A percentile compares a stretch with the other conserved stretches of the same genome.
Evolutionary conservation across 2,888 invertebrate genomes (phyloP).

Genomic region (Melanostoma scalare): DNA sequence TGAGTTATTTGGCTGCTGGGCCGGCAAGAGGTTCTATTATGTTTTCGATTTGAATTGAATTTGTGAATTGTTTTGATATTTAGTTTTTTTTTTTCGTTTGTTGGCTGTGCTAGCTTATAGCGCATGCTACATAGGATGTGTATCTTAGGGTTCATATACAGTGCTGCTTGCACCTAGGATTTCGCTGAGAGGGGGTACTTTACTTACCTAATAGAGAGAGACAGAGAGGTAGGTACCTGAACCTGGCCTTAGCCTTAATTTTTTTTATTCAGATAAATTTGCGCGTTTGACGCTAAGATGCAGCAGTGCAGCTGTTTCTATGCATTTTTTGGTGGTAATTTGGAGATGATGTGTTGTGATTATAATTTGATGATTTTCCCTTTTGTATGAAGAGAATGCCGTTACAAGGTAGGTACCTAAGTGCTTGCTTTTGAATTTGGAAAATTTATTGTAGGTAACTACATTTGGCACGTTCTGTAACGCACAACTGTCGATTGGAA

Average conservation of each 20-base stretch:
- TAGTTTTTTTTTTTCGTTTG: constrained; percentile 20
- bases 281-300: constrained; percentile 61
- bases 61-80: constrained; percentile 67
- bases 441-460: constrained; percentile 39
- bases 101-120: constrained; percentile 55
- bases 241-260: constrained; percentile 5
- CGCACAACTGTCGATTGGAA: constrained; percentile 46
- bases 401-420: constrained; percentile 17
- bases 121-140: constrained; percentile 52
- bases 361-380: constrained; percentile 11
- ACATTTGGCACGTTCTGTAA: constrained; percentile 67
- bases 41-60: constrained; percentile 69
- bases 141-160: constrained; percentile 47
- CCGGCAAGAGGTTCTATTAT: constrained; percentile 57
- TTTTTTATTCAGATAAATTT: constrained; percentile 34
- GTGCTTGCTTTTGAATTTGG: constrained; percentile 29
- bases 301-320: constrained; percentile 53
- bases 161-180: constrained; percentile 61
- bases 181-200: constrained; percentile 36
- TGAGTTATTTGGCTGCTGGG: constrained; percentile 14
- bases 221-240: constrained; percentile 6
- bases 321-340: constrained; percentile 14
- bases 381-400: constrained; percentile 23
- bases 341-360: constrained; percentile 49
- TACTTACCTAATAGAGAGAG: neutral